Evolutionary conservation across 30 jellyfish, hydroid and myxozoan species (phyloP), one percentile per base, ranked within the genome.

Genomic region (Aurelia sp.): DNA sequence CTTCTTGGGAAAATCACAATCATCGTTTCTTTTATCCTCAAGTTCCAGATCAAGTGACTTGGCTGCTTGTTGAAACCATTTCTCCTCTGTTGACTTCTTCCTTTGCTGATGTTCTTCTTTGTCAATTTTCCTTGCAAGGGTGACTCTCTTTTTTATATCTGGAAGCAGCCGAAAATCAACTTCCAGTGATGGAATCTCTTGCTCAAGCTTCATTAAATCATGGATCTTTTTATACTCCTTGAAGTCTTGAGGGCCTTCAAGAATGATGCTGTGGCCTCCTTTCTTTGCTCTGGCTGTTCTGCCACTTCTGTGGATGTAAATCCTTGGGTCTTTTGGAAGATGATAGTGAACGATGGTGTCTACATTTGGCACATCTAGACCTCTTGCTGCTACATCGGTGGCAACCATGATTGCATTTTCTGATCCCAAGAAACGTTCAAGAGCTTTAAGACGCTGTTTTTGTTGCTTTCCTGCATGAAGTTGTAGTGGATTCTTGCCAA

Each of bases 361-460:
- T 20, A 94, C 96, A 53, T 89, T 71, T 51, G 97, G 97, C 18
- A 94, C 80, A 90, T 94, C 99, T 15, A 94, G 93, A 22, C 99
- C 99, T 59, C 98, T 86, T 15, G 99, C 97, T n/a, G 99, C 99
- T 18, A 94, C 99, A 75, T 94, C 99, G 3, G 99, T 94, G 24
- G 98, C 97, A 59, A 94, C 83, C 85, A 94, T 52, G 53, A 94
- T 48, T 6, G 97, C 97, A 70, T 84, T 59, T 16, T 77, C 81
- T 24, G 58, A 16, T 15, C 76, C 78, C 40, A 61, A 70, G 76
- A 94, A 94, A 31, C 92, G 73, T 57, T 90, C 98, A 7, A 94
- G 74, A 38, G 90, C 84, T 61, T 94, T 89, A 59, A 94, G 61
- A 9, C 99, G 95, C 76, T 94, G 97, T 73, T 83, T 85, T 67